phyloP scores from a whole-genome alignment of 2,113 vertebrate genomes.

The Uria aalge region DNA sequence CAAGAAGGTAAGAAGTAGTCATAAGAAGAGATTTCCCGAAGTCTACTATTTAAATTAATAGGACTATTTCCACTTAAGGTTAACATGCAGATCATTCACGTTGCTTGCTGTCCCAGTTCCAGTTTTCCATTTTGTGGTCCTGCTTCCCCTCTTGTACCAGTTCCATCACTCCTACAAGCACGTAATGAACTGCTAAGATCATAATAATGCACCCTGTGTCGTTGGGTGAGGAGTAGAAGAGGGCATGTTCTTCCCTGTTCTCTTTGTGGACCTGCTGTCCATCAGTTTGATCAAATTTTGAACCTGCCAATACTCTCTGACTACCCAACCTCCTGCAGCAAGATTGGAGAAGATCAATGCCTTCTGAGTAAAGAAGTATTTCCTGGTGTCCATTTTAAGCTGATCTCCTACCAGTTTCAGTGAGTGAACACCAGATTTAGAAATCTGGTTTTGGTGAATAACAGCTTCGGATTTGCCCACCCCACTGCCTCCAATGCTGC shows the following conservation, averaged over 20 bases:
- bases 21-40: background rate
- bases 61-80: background rate
- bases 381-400: background rate
- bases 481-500: background rate
- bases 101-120: background rate
- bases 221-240: background rate
- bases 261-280: background rate
- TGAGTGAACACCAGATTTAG: background rate
- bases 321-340: background rate
- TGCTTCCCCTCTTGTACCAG: background rate
- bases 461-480: background rate
- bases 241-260: background rate
- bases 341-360: background rate
- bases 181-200: background rate
- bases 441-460: background rate
- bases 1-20: background rate
- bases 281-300: background rate
- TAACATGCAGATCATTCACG: background rate
- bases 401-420: background rate
- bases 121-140: background rate
- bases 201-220: background rate
- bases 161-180: background rate
- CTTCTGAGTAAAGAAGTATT: background rate
- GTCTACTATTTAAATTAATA: background rate
- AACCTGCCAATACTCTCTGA: background rate